Percentiles rank a stretch among this genome's conserved stretches.
Conservation (phyloP, 2,888 invertebrate species). For the Diplolepis rosae region DNA sequence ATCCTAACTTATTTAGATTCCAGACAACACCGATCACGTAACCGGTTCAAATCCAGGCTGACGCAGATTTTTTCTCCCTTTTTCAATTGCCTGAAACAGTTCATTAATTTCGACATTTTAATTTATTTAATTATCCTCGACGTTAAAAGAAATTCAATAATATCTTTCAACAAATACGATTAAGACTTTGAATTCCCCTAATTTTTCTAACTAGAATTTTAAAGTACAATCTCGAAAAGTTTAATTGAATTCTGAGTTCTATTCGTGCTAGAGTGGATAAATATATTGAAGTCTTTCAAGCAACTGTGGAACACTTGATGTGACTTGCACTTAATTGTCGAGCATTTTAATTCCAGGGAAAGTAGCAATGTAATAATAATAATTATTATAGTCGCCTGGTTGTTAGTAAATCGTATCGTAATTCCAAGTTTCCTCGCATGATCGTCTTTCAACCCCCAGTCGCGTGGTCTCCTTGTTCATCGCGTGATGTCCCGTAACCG, state of each 20-base stretch:
- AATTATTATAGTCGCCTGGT: conserved; percentile 9
- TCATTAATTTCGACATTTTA: no score
- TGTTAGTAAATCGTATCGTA: conserved; percentile 26
- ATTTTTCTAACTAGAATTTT: no score
- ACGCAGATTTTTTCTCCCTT: no score
- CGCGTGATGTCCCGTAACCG: conserved; percentile 58
- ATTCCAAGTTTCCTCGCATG: conserved; percentile 16
- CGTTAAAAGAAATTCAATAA: no score
- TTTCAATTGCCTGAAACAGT: no score
- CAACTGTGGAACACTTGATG: conserved; percentile 5
- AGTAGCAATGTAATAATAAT: conserved; percentile 21
- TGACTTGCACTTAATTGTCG: conserved; percentile 11
- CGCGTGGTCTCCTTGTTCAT: conserved; percentile 54
- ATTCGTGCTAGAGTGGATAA: conserved; percentile 2
- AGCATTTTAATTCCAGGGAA: conserved; percentile 21
- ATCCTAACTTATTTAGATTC: no score
- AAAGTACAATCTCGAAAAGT: no score
- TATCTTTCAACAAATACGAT: no score
- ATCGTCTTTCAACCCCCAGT: conserved; percentile 49
- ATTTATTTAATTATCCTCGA: no score
- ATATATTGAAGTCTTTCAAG: neutral
- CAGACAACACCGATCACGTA: no score
- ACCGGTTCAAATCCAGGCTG: no score
- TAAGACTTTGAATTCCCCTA: no score
- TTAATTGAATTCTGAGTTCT: neutral